Percentiles rank a stretch among this genome's conserved stretches.
phyloP scores from a whole-genome alignment of 2,113 vertebrate genomes.

The Felis chaus region DNA sequence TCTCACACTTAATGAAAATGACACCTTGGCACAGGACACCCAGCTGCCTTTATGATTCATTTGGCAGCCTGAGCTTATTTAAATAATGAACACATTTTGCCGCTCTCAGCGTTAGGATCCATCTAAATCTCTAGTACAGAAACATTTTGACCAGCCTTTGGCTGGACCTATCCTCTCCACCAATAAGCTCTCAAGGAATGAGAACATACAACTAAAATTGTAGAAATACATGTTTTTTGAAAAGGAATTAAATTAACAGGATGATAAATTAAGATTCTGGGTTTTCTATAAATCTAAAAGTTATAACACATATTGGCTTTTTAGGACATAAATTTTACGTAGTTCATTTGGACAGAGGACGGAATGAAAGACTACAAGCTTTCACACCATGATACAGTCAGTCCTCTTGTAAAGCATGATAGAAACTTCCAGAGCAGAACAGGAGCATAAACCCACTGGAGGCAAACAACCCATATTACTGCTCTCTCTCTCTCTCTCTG shows the following conservation, averaged over 20 bases:
- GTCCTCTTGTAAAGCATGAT: neutral
- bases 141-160: neutral
- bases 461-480: neutral
- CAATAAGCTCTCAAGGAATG: neutral
- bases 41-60: slow-evolving; percentile 79
- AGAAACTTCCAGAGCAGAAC: neutral
- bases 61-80: slow-evolving; percentile 80
- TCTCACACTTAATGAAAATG: slow-evolving; percentile 81
- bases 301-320: neutral
- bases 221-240: neutral
- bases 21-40: slow-evolving; percentile 81
- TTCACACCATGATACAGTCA: neutral
- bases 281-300: neutral
- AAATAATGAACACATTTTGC: slow-evolving; percentile 83
- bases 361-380: neutral
- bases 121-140: neutral
- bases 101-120: slow-evolving; percentile 77
- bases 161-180: neutral
- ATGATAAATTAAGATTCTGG: neutral
- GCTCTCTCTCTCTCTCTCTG: neutral
- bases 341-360: neutral
- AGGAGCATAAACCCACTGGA: neutral
- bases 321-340: neutral
- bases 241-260: neutral
- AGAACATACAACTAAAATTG: neutral